phyloP scores from a whole-genome alignment of 2,888 invertebrate species.

The Fissipunctia ypsillon region DNA sequence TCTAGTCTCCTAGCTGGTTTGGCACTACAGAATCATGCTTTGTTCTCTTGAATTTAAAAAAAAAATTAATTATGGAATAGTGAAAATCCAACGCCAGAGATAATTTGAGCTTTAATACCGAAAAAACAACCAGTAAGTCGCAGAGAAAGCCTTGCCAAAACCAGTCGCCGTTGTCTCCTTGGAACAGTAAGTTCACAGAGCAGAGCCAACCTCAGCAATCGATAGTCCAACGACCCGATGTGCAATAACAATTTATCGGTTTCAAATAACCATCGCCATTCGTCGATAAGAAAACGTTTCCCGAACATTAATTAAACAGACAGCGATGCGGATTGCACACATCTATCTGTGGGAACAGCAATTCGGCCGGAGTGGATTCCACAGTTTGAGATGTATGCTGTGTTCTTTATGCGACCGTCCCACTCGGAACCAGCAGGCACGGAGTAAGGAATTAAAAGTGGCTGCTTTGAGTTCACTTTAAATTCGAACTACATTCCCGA shows the following conservation, averaged over 20 bases:
- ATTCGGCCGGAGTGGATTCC: constrained; percentile 49
- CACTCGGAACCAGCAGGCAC: constrained; percentile 8
- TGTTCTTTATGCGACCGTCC: constrained; percentile 44
- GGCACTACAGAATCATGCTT: neutral
- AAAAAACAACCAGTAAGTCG: constrained; percentile 17
- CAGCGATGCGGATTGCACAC: constrained; percentile 63
- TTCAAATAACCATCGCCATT: constrained; percentile 69
- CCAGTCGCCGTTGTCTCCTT: constrained; percentile 38
- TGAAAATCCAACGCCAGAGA: neutral
- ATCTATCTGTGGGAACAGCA: constrained; percentile 56
- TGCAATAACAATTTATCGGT: constrained; percentile 76
- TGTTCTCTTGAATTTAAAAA: neutral
- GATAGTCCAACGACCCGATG: constrained; percentile 79
- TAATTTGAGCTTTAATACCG: constrained; percentile 1
- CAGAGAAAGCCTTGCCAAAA: constrained; percentile 49
- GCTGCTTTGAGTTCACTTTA: constrained; percentile 37
- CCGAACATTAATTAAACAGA: constrained; percentile 76
- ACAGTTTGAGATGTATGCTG: constrained; percentile 42
- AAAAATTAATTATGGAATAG: neutral
- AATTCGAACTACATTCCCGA: constrained; percentile 37
- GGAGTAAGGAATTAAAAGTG: constrained; percentile 46
- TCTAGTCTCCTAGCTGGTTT: neutral
- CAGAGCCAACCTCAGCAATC: constrained; percentile 69
- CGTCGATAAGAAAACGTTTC: constrained; percentile 73
- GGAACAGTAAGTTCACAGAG: constrained; percentile 37